phyloP scores from a whole-genome alignment of 2,888 invertebrate species.

The Agrochola lychnidis region DNA sequence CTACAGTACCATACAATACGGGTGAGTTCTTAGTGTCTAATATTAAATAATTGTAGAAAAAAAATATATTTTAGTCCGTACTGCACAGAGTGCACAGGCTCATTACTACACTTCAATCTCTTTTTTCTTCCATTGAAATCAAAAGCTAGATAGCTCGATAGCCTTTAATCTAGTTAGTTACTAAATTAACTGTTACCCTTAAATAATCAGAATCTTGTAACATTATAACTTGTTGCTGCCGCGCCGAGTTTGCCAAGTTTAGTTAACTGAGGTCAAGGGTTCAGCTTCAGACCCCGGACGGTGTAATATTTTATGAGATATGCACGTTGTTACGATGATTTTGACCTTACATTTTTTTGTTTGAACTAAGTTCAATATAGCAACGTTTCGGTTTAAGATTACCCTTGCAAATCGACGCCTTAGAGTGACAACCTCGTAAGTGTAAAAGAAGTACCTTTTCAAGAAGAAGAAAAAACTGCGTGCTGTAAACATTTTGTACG shows the following conservation, averaged over 20 bases:
- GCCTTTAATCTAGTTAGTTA: neutral
- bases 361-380: neutral
- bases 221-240: slow-evolving; percentile 52
- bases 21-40: too few relatives aligned
- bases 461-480: too few relatives aligned
- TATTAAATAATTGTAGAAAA: too few relatives aligned
- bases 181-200: slow-evolving; percentile 35
- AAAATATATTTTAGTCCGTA: too few relatives aligned
- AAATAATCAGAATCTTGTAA: slow-evolving; percentile 23
- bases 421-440: too few relatives aligned
- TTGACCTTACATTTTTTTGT: neutral
- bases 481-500: too few relatives aligned
- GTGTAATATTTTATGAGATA: slow-evolving; percentile 42
- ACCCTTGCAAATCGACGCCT: too few relatives aligned
- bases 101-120: neutral
- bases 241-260: slow-evolving; percentile 38
- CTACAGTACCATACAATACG: neutral
- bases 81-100: too few relatives aligned
- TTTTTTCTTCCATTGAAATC: neutral
- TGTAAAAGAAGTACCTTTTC: too few relatives aligned
- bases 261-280: slow-evolving; percentile 46
- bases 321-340: slow-evolving; percentile 11
- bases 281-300: slow-evolving; percentile 22
- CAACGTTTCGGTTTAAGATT: neutral
- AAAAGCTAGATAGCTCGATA: neutral